Conservation (phyloP, 1,140 invertebrate genomes). For the Grapholita molesta region DNA sequence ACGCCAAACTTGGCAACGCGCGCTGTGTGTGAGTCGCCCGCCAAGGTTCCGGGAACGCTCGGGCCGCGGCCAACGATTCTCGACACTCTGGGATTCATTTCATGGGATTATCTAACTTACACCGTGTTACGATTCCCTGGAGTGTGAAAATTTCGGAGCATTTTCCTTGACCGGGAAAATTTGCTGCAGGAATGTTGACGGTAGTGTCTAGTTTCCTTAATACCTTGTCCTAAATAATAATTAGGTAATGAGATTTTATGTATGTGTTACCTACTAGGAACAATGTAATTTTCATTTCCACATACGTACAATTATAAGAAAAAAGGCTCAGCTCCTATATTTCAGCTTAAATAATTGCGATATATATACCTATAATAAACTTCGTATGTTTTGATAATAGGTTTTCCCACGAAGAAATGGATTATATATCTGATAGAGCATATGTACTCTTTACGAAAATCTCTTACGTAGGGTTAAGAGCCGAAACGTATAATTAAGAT, state of each 20-base stretch:
- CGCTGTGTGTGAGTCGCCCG: neutral
- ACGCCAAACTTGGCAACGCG: neutral
- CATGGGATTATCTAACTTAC: neutral
- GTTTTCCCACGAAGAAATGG: neutral
- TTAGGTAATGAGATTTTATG: too few species aligned
- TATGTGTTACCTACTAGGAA: too few species aligned
- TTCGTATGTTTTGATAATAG: too few species aligned
- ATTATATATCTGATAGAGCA: neutral
- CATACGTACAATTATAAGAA: too few species aligned
- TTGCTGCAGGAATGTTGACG: neutral
- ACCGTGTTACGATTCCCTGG: neutral
- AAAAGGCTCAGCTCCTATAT: too few species aligned
- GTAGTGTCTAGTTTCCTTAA: neutral
- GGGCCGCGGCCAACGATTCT: conserved; percentile 8
- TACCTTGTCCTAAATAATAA: too few species aligned
- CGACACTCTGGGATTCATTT: neutral
- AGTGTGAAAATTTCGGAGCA: neutral
- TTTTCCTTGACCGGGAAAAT: neutral
- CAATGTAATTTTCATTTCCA: too few species aligned
- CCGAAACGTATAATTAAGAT: neutral
- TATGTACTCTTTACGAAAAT: neutral
- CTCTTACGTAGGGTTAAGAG: neutral
- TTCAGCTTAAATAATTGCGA: too few species aligned
- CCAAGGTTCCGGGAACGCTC: neutral
- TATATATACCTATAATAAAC: too few species aligned